Base-by-base conservation (phyloP, 64 coral and sea anemone genomes). In the Stichodactyla mertensii region DNA sequence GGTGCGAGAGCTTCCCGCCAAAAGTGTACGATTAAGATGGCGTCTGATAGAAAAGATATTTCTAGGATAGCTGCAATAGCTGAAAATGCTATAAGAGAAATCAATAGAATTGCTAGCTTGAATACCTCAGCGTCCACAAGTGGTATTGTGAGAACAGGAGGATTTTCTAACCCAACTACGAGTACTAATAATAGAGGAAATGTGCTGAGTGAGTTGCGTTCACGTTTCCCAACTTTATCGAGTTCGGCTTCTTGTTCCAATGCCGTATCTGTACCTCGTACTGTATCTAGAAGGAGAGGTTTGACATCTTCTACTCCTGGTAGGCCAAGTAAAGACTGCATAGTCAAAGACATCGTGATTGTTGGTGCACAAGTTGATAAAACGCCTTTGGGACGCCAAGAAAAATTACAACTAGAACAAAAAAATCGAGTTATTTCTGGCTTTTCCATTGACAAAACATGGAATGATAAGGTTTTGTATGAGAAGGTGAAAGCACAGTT, bases 401-500 rank as follows among this genome's bases (percentile, higher is more conserved):
- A 92, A 14, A 55, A 56, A 62, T 74, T 92, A 54, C 52, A 4
- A 51, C 61, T 92, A 24, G 90, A 92, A 54, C 59, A 82, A 87
- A 62, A 82, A 87, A 74, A 74, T 71, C 85, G 79, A n/a, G 79
- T 92, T 36, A 77, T 91, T 57, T 80, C 85, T 19, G 85, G 77
- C 10, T 91, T 91, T 52, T 86, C 24, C 58, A 90, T 90, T 90
- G 88, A 90, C 45, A 90, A 90, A 84, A 54, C 64, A 16, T 90
- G 88, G 82, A 70, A 85, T 71, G 82, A 90, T 55, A 90, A 83
- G 31, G 24, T 84, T 56, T 82, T 90, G 53, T 90, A 84, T 81
- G 69, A 90, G n/a, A 90, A 90, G 59, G 66, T 90, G 51, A 90
- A 90, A 58, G 62, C 89, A 90, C 89, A 90, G 70, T 90, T 90